Base-by-base conservation (phyloP, 2,888 invertebrate species). In the Ornithoptera alexandrae region DNA sequence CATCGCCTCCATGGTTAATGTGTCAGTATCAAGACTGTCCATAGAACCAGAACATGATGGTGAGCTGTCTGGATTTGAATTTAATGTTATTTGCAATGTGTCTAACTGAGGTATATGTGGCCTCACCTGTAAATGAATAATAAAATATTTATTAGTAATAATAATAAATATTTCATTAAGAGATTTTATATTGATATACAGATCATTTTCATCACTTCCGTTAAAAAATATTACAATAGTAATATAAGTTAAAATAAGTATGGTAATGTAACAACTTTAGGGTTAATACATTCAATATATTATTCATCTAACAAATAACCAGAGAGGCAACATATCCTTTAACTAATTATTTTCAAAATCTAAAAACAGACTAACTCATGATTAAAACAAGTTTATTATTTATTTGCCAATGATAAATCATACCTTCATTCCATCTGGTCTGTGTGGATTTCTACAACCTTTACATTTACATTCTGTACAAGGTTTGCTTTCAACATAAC, bases 391-490 rank as follows among this genome's bases (percentile, higher is more conserved):
- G 15, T 46, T 8, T 36, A 30, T 42, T 18, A 17, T 39, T n/a
- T 30, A 39, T 18, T 39, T 59, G 24, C 30, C 24, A 59, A 4
- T 24, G 24, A 20, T 15, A 62, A 46, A 36, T 5, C n/a, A n/a
- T 83, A 96, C 96, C 94, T 97, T 97, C 79, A 96, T 94, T 69
- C 96, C 97, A 84, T 96, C 96, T 65, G 96, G 94, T 74, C 95
- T 94, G 80, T 97, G 97, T 3, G 98, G 98, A 93, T 98, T 98
- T 78, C 98, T 93, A 85, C 98, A 98, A 1, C 98, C 98, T 81
- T 97, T 94, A 88, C 98, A 98, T 84, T 96, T 96, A 88, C 98
- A 98, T 78, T 97, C 97, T 8, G 96, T 93, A 83, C 98, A 98
- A 0, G 97, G 96, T 84, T 97, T 97, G 75, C 97, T 96, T 75